Conservation (phyloP, 2,797 vertebrate genomes). For the Leptatherina wallacei region DNA sequence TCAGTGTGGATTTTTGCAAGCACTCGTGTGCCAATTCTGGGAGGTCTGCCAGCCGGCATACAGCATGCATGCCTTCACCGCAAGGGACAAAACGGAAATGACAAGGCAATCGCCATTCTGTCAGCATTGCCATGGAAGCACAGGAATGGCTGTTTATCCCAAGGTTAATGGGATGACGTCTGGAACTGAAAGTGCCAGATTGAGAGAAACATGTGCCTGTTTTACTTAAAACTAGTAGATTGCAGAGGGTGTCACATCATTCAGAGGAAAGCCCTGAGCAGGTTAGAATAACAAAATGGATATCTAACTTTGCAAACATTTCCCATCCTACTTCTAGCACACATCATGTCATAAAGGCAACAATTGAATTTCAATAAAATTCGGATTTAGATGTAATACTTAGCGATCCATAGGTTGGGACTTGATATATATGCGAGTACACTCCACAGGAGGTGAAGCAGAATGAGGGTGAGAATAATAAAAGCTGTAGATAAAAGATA, state of each 20-base stretch:
- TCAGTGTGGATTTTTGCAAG: slow-evolving; percentile 69
- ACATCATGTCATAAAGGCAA: slow-evolving; percentile 15
- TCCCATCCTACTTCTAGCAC: neutral
- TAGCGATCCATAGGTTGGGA: neutral
- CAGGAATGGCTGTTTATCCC: slow-evolving; percentile 82
- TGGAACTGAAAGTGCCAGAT: slow-evolving; percentile 81
- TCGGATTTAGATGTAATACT: neutral
- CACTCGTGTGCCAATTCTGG: slow-evolving; percentile 74
- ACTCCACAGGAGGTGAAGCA: neutral
- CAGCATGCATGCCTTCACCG: slow-evolving; percentile 75
- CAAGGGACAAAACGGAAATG: slow-evolving; percentile 85
- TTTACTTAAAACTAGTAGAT: slow-evolving; percentile 80
- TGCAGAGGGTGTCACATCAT: slow-evolving; percentile 67
- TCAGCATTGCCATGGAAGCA: slow-evolving; percentile 83
- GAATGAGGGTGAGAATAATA: neutral
- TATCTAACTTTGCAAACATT: slow-evolving; percentile 19
- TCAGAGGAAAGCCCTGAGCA: slow-evolving; percentile 44
- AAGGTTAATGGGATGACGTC: slow-evolving; percentile 86
- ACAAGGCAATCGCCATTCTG: slow-evolving; percentile 85
- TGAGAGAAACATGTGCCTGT: slow-evolving; percentile 83
- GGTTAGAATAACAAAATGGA: slow-evolving; percentile 45
- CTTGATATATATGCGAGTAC: neutral
- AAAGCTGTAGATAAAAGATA: neutral
- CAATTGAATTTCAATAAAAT: slow-evolving; percentile 20
- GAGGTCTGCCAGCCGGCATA: slow-evolving; percentile 78